These are phyloP conservation scores for Somateria mollissima DNA, from an alignment of 2,797 vertebrate genomes.

Conservation along the genomic window DNA sequence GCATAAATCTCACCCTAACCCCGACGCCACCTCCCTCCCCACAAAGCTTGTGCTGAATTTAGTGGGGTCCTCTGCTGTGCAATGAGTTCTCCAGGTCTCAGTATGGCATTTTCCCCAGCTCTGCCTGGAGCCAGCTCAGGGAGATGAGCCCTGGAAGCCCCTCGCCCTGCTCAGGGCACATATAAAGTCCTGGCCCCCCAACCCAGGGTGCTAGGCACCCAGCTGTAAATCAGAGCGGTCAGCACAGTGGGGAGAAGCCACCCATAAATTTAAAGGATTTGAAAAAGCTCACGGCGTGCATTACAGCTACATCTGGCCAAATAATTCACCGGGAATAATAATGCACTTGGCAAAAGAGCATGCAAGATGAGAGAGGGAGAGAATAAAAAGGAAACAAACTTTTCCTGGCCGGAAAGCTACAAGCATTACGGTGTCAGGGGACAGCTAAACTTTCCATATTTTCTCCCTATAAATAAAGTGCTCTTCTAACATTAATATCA, in stretches of 20 bases:
- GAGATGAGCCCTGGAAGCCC: not conserved
- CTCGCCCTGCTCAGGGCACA: not conserved
- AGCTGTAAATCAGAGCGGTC: not conserved
- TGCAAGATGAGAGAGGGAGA: not conserved
- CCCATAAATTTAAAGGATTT: not conserved
- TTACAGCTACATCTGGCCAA: slow-evolving; percentile 52
- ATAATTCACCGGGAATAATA: slow-evolving; percentile 32
- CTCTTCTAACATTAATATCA: not conserved
- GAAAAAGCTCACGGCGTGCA: not conserved
- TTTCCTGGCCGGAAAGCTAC: slow-evolving; percentile 3
- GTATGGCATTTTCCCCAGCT: not conserved
- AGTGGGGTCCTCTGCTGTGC: not conserved
- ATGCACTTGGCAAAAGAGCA: slow-evolving; percentile 2
- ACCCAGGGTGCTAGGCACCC: not conserved
- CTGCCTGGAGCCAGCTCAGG: not conserved
- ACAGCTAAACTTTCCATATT: not conserved
- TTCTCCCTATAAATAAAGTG: slow-evolving; percentile 16
- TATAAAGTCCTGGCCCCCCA: accelerated
- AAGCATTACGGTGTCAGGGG: not conserved
- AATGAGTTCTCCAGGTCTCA: accelerated
- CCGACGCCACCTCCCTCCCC: not conserved
- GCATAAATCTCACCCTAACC: not conserved
- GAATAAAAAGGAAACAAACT: slow-evolving; percentile 21
- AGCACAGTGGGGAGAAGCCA: not conserved
- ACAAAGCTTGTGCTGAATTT: not conserved